A percentile compares a stretch with the other conserved stretches of the same genome.
phyloP scores from a whole-genome alignment of 2,113 vertebrate genomes.

The Stegostoma tigrinum region DNA sequence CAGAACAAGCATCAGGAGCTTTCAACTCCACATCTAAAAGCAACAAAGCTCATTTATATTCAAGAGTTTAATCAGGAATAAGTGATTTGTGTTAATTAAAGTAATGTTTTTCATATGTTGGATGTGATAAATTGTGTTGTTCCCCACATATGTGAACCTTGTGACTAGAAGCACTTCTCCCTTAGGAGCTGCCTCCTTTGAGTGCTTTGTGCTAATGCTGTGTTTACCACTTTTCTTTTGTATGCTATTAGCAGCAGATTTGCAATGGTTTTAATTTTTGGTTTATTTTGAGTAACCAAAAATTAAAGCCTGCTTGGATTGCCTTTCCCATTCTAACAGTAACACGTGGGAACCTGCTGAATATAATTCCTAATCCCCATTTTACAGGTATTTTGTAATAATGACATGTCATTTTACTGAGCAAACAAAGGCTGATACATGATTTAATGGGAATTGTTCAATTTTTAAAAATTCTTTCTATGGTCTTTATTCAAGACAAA shows the following conservation, averaged over 20 bases:
- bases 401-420: neutral
- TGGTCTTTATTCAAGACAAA: neutral
- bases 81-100: slow-evolving; percentile 35
- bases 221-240: slow-evolving; percentile 33
- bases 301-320: neutral
- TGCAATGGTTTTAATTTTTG: slow-evolving; percentile 28
- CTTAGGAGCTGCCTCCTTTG: slow-evolving; percentile 17
- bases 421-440: neutral
- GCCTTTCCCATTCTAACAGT: slow-evolving; percentile 4
- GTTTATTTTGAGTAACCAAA: slow-evolving; percentile 26
- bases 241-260: slow-evolving; percentile 14
- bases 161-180: slow-evolving; percentile 26
- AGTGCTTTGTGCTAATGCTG: slow-evolving; percentile 32
- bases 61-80: slow-evolving; percentile 34
- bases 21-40: neutral
- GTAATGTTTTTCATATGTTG: slow-evolving; percentile 36
- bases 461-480: too few relatives aligned
- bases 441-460: neutral
- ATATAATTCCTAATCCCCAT: neutral
- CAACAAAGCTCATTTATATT: slow-evolving; percentile 23
- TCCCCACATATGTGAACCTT: slow-evolving; percentile 23
- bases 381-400: neutral
- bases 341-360: neutral
- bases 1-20: neutral
- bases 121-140: slow-evolving; percentile 34